Evolutionary conservation across 2,888 invertebrate genomes (phyloP).

Genomic region (Chalcis sispes): DNA sequence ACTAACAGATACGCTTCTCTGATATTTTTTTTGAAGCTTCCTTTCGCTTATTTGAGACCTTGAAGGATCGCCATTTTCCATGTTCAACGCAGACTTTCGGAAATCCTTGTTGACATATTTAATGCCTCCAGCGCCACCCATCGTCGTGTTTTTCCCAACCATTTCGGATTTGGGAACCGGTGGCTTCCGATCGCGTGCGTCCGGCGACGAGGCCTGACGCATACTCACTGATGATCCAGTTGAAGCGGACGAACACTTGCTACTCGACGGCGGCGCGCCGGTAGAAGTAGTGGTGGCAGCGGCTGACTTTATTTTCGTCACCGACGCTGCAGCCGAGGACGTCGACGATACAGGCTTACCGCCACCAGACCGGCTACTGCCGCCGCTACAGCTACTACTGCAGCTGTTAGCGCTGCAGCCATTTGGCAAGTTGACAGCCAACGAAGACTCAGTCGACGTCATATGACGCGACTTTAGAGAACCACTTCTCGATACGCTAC

Average conservation of each 20-base stretch:
- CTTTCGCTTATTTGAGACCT: constrained; percentile 64
- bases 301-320: constrained; percentile 57
- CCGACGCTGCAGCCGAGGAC: constrained; percentile 60
- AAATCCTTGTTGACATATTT: constrained; percentile 84
- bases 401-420: constrained; percentile 62
- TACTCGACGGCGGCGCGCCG: constrained; percentile 34
- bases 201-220: constrained; percentile 66
- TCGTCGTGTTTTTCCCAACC: constrained; percentile 63
- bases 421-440: constrained; percentile 70
- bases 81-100: constrained; percentile 85
- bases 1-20: constrained; percentile 76
- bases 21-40: constrained; percentile 65
- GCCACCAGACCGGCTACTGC: constrained; percentile 28
- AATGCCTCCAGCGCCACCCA: constrained; percentile 56
- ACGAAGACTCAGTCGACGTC: constrained; percentile 65
- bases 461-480: constrained; percentile 64
- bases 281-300: constrained; percentile 21
- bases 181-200: constrained; percentile 73
- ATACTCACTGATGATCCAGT: constrained; percentile 63
- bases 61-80: constrained; percentile 76
- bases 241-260: constrained; percentile 13
- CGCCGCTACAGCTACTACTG: constrained; percentile 21
- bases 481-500: constrained; percentile 33
- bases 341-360: constrained; percentile 59
- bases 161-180: constrained; percentile 77